Conservation (phyloP, 1,140 invertebrate species). For the Orussus abietinus region DNA sequence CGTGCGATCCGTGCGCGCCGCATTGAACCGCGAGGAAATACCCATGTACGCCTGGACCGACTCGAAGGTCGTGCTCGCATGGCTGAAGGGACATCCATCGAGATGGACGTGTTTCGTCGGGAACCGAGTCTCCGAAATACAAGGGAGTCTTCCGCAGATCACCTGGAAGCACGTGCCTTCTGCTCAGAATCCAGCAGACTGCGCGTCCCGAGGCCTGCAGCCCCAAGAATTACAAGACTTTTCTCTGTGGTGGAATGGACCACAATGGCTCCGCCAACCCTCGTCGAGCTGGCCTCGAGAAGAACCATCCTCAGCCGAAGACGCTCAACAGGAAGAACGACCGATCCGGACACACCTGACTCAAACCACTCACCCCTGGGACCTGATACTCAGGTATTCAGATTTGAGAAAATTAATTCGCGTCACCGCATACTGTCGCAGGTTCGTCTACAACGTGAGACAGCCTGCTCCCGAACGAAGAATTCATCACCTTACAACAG, state of each 20-base stretch:
- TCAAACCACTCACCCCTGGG: no score
- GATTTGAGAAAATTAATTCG: no score
- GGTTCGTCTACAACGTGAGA: no score
- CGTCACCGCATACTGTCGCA: no score
- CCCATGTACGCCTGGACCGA: conserved; percentile 28
- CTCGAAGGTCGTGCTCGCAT: conserved; percentile 25
- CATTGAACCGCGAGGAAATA: conserved; percentile 20
- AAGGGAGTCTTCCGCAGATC: conserved; percentile 7
- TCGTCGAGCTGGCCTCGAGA: not conserved
- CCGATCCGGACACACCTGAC: no score
- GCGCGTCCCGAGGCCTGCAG: conserved; percentile 22
- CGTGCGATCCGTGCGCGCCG: conserved; percentile 11
- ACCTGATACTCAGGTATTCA: no score
- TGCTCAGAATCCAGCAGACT: conserved; percentile 29
- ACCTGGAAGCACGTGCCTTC: conserved; percentile 24
- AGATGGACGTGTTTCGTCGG: conserved; percentile 27
- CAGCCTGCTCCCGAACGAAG: no score
- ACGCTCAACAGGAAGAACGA: not conserved
- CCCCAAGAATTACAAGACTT: conserved; percentile 7
- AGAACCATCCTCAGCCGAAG: not conserved
- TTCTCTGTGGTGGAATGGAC: conserved; percentile 18
- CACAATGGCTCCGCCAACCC: not conserved
- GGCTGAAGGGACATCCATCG: conserved; percentile 21
- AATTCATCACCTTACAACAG: no score
- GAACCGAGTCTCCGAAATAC: conserved; percentile 25